A percentile compares a stretch with the other conserved stretches of the same genome.
phyloP scores from a whole-genome alignment of 2,113 vertebrate genomes.

The Zosterops lateralis region DNA sequence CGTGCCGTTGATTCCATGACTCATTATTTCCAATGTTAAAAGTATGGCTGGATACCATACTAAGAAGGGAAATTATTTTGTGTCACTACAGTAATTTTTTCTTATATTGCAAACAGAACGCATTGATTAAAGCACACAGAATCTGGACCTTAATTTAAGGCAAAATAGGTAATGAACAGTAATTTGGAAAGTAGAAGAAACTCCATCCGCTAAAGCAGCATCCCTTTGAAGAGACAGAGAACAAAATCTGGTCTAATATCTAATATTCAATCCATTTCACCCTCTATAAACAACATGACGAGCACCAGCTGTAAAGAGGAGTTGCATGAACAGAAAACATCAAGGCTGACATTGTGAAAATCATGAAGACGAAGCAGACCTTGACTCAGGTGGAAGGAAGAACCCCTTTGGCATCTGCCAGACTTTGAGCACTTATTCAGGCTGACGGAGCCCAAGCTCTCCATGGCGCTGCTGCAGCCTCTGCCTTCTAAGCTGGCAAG shows the following conservation, averaged over 20 bases:
- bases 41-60: not conserved
- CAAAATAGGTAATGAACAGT: not conserved
- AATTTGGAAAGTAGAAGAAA: not conserved
- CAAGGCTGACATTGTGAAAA: not conserved
- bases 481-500: not conserved
- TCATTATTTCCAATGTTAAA: not conserved
- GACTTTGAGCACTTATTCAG: not conserved
- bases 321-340: not conserved
- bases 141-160: not conserved
- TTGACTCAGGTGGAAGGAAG: not conserved
- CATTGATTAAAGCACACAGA: not conserved
- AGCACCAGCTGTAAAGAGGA: not conserved
- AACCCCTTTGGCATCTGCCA: not conserved
- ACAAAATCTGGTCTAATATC: not conserved
- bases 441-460: not conserved
- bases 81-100: not conserved
- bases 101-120: not conserved
- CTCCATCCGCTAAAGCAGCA: not conserved
- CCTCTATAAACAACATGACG: not conserved
- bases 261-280: not conserved
- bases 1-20: not conserved
- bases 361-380: not conserved
- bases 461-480: rapidly evolving
- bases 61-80: not conserved
- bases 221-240: not conserved